These are phyloP conservation scores for Dolichopus griseipennis DNA, from an alignment of 2,888 invertebrate species.

Conservation along the genomic window DNA sequence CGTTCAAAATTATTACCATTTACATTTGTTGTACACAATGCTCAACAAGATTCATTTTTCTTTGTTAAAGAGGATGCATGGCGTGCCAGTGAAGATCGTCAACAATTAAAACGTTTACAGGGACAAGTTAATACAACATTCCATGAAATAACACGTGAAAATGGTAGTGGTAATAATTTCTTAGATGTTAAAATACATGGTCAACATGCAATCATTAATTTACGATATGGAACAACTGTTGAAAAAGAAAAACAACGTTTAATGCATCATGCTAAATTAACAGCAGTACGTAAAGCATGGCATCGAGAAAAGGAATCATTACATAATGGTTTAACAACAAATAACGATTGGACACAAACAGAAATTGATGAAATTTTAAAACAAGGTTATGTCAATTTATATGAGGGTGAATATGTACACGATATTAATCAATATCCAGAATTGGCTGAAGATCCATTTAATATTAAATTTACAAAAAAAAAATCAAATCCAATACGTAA, in stretches of 20 bases:
- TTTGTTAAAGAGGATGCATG: constrained; percentile 87
- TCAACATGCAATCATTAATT: constrained; percentile 78
- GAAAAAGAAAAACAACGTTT: constrained; percentile 83
- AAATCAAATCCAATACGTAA: constrained; percentile 62
- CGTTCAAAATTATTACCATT: constrained; percentile 79
- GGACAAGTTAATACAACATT: constrained; percentile 86
- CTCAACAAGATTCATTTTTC: constrained; percentile 85
- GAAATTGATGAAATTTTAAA: constrained; percentile 85
- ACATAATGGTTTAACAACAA: constrained; percentile 65
- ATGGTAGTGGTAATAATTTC: constrained; percentile 62
- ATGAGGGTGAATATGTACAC: constrained; percentile 86
- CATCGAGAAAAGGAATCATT: constrained; percentile 80
- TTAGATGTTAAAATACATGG: constrained; percentile 87
- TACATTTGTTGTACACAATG: constrained; percentile 78
- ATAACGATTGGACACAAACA: constrained; percentile 75
- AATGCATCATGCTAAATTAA: constrained; percentile 79
- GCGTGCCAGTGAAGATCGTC: constrained; percentile 81
- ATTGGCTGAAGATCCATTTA: constrained; percentile 91
- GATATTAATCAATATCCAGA: constrained; percentile 85
- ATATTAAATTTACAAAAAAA: constrained; percentile 81
- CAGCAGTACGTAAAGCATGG: constrained; percentile 88
- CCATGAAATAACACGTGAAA: constrained; percentile 69
- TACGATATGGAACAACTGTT: constrained; percentile 88
- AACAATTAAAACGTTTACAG: constrained; percentile 79
- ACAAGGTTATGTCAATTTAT: constrained; percentile 71